These are phyloP conservation scores for Drosophila virilis DNA, from an alignment of 1,140 invertebrate species.

Conservation along the genomic window DNA sequence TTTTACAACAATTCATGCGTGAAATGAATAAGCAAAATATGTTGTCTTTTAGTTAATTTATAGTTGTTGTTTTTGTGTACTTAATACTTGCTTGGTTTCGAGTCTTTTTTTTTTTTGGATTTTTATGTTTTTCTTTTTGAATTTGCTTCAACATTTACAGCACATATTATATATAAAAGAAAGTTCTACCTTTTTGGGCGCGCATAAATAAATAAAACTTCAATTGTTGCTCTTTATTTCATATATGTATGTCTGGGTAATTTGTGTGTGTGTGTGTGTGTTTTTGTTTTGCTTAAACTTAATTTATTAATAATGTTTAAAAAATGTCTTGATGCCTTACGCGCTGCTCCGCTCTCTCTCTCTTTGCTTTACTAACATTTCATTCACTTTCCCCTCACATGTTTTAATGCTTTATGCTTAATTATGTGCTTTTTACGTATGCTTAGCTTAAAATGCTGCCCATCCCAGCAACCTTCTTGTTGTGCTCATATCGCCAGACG, in stretches of 20 bases:
- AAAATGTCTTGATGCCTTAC: constrained; percentile 73
- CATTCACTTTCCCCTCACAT: constrained; percentile 11
- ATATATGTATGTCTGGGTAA: constrained; percentile 53
- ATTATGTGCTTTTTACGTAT: constrained; percentile 49
- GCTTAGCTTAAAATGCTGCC: constrained; percentile 45
- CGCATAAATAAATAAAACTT: constrained; percentile 51
- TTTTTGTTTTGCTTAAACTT: constrained; percentile 64
- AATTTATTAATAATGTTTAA: constrained; percentile 76
- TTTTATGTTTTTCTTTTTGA: constrained; percentile 53
- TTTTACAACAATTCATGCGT: constrained; percentile 67
- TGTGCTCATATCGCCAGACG: constrained; percentile 37
- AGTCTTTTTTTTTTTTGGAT: constrained; percentile 74
- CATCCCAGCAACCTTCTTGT: not conserved
- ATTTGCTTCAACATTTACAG: constrained; percentile 70
- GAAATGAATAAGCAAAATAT: constrained; percentile 70
- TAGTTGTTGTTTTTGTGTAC: constrained; percentile 69
- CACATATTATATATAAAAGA: constrained; percentile 25
- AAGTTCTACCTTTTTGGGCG: constrained; percentile 7
- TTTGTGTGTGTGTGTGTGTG: constrained; percentile 20
- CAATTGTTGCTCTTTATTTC: constrained; percentile 54
- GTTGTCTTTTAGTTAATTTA: constrained; percentile 34
- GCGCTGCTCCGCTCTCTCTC: constrained; percentile 15
- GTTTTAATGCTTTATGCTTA: constrained; percentile 31
- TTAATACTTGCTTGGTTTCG: constrained; percentile 84
- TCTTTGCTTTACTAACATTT: constrained; percentile 25